Percentiles rank a stretch among this genome's conserved stretches.
These are phyloP conservation scores for Characodon lateralis DNA, from an alignment of 2,797 vertebrate genomes.

Conservation along the genomic window DNA sequence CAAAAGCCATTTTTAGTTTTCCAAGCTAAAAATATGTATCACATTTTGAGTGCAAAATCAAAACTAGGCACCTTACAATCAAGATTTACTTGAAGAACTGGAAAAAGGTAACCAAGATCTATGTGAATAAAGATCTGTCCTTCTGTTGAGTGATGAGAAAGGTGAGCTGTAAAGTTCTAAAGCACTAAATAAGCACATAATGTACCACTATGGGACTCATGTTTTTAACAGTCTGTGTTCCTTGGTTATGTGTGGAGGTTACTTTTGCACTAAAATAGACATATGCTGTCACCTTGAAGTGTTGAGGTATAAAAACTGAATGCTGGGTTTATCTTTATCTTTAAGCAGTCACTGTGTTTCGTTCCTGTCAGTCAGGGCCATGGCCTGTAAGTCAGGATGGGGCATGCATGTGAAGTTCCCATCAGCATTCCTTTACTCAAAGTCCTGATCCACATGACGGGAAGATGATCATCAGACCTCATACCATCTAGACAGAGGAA, in stretches of 20 bases:
- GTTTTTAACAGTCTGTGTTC: not conserved
- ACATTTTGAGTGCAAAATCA: not conserved
- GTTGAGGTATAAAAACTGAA: conserved; percentile 74
- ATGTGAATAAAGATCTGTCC: too few species aligned
- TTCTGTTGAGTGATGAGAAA: too few species aligned
- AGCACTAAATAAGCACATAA: not conserved
- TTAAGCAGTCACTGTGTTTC: conserved; percentile 78
- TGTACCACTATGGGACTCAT: not conserved
- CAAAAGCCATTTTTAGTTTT: not conserved
- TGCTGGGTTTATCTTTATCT: conserved; percentile 72
- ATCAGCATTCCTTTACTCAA: conserved; percentile 72
- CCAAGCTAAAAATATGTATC: not conserved
- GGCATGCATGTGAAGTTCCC: conserved; percentile 71
- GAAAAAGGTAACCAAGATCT: too few species aligned
- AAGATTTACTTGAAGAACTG: too few species aligned
- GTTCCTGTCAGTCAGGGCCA: conserved; percentile 68
- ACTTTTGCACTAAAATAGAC: conserved; percentile 35
- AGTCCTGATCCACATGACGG: conserved; percentile 56
- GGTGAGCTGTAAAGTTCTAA: too few species aligned
- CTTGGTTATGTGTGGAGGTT: conserved; percentile 1
- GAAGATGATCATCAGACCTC: conserved; percentile 62
- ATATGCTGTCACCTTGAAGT: conserved; percentile 46
- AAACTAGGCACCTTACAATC: not conserved
- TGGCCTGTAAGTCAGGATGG: conserved; percentile 71
- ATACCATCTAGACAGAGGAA: not conserved